Conservation (phyloP, 2,113 vertebrate genomes). For the Platichthys flesus region DNA sequence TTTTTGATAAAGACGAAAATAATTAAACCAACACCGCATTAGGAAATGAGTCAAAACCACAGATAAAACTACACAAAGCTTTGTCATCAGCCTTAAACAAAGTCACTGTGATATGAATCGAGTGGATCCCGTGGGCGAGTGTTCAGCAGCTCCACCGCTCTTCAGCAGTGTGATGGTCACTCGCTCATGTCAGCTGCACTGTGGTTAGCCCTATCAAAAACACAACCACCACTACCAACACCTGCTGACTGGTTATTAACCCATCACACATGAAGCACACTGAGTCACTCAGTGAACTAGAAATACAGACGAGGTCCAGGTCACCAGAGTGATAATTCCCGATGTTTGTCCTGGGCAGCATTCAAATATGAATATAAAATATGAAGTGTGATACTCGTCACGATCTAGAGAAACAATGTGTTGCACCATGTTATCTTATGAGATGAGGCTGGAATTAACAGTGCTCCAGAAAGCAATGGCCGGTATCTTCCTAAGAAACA, state of each 20-base stretch:
- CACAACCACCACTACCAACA: conserved; percentile 41
- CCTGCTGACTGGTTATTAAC: conserved; percentile 51
- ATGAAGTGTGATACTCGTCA: no score
- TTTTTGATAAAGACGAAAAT: background rate
- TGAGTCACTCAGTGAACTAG: conserved; percentile 9
- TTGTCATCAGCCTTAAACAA: background rate
- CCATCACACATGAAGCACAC: conserved; percentile 15
- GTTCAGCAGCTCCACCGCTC: background rate
- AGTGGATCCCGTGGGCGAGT: background rate
- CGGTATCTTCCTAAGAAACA: conserved; percentile 6
- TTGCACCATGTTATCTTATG: conserved; percentile 20
- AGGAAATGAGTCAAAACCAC: background rate
- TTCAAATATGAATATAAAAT: background rate
- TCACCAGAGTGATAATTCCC: background rate
- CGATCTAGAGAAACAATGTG: background rate
- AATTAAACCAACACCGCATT: background rate
- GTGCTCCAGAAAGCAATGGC: conserved; percentile 21
- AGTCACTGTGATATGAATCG: background rate
- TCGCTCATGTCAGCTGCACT: conserved; percentile 15
- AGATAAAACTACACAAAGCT: background rate
- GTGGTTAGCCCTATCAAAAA: conserved; percentile 34
- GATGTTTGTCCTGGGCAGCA: background rate
- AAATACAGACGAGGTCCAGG: conserved; percentile 11
- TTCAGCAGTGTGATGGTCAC: conserved; percentile 6
- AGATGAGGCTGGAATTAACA: conserved; percentile 7